Percentiles rank a stretch among this genome's conserved stretches.
phyloP scores from a whole-genome alignment of 2,113 vertebrate species.

The Taurulus bubalis region DNA sequence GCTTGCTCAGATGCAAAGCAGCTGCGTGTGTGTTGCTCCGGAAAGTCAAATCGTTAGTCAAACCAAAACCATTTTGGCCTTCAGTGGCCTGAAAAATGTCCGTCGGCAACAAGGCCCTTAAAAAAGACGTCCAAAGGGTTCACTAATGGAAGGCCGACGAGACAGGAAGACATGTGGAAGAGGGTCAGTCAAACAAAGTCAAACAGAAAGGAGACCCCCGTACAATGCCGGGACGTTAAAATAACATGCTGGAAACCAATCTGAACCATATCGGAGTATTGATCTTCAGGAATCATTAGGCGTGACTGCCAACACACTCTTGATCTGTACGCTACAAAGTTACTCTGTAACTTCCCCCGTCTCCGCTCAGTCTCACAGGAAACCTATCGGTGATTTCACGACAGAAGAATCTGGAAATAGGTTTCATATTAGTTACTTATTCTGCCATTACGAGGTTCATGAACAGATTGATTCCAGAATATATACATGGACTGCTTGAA shows the following conservation, averaged over 20 bases:
- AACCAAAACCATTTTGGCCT: conserved; percentile 43
- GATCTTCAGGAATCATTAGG: conserved; percentile 66
- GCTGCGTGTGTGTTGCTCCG: conserved; percentile 43
- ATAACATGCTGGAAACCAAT: background rate
- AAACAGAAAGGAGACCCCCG: background rate
- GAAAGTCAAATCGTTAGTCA: conserved; percentile 74
- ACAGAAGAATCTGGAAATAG: conserved; percentile 54
- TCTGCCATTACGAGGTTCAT: conserved; percentile 28
- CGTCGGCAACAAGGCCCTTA: background rate
- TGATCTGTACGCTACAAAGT: conserved; percentile 43
- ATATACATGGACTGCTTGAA: background rate
- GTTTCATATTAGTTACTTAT: conserved; percentile 65
- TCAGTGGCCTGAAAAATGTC: conserved; percentile 14
- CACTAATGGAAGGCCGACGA: background rate
- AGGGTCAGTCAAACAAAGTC: background rate
- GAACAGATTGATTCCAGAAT: conserved; percentile 2
- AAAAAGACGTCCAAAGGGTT: background rate
- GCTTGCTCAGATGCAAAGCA: conserved; percentile 70
- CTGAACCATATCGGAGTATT: conserved; percentile 60
- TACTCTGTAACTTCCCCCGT: conserved; percentile 71
- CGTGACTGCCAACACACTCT: conserved; percentile 30
- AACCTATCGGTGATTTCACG: conserved; percentile 28
- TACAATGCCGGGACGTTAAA: background rate
- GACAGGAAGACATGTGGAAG: background rate
- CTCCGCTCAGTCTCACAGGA: conserved; percentile 41